Evolutionary conservation across 2,888 invertebrate species (phyloP).

Genomic region (Mimas tiliae): DNA sequence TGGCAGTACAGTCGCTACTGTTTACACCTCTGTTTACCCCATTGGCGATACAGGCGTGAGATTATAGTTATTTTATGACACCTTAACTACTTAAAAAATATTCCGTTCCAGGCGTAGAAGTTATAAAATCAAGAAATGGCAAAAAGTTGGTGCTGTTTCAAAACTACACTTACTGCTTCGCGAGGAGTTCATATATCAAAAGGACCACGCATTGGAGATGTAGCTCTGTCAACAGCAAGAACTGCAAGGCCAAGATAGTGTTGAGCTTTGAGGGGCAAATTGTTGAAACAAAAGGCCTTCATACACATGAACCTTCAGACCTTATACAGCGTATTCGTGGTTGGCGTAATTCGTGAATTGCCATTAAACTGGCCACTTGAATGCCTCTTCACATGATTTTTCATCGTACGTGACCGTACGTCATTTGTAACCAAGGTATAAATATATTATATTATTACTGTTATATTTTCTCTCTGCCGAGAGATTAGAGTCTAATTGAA

Average conservation of each 20-base stretch:
- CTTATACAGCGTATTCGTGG: background rate
- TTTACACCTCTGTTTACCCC: no score
- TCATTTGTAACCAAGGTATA: no score
- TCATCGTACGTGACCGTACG: no score
- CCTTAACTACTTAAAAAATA: background rate
- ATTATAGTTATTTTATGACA: background rate
- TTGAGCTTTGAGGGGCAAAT: constrained; percentile 14
- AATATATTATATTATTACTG: no score
- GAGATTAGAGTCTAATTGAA: no score
- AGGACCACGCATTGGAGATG: constrained; percentile 30
- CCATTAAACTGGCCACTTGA: no score
- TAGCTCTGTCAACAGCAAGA: constrained; percentile 31
- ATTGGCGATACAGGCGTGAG: no score
- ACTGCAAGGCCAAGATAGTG: constrained; percentile 30
- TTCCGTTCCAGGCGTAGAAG: constrained; percentile 25
- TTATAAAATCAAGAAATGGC: constrained; percentile 22
- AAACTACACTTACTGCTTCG: constrained; percentile 28
- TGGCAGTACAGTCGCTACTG: no score
- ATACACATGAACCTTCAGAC: constrained; percentile 24
- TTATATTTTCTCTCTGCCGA: no score
- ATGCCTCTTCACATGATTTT: no score
- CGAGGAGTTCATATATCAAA: background rate
- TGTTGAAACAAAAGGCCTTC: constrained; percentile 22
- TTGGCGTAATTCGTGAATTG: background rate
- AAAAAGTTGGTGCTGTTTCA: constrained; percentile 25